Evolutionary conservation across 2,888 invertebrate species (phyloP).

Genomic region (Smittia sp.): DNA sequence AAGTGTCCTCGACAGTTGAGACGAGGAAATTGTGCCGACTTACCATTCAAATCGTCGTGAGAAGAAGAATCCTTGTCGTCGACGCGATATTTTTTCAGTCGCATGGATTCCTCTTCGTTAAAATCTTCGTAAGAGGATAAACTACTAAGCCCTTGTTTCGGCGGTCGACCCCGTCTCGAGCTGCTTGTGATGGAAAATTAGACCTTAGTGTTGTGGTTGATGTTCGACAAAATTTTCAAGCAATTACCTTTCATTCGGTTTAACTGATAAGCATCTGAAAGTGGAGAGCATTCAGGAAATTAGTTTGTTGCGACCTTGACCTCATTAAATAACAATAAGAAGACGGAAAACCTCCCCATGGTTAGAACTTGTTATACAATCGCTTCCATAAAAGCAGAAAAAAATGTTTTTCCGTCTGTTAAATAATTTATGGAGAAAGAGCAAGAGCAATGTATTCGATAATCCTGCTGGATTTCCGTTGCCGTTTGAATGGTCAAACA

Average conservation of each 20-base stretch:
- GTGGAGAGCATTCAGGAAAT: not conserved
- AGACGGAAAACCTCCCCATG: not conserved
- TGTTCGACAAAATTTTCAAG: not conserved
- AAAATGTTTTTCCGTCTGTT: not conserved
- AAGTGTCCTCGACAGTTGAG: not conserved
- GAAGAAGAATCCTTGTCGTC: constrained; percentile 31
- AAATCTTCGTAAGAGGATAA: constrained; percentile 25
- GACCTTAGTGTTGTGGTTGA: not conserved
- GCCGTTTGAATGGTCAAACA: constrained; percentile 4
- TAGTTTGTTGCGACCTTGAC: constrained; percentile 34
- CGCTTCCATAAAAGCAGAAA: too few relatives aligned
- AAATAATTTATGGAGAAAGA: not conserved
- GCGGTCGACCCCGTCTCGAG: constrained; percentile 36
- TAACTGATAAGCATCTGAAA: constrained; percentile 39
- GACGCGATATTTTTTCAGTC: constrained; percentile 36
- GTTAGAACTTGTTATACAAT: not conserved
- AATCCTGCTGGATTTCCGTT: constrained; percentile 31
- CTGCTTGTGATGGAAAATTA: not conserved
- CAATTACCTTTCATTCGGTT: constrained; percentile 39
- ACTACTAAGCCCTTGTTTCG: constrained; percentile 29
- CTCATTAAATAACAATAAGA: not conserved
- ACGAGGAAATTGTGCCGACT: not conserved
- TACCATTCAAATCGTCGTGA: constrained; percentile 36
- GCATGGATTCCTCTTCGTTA: constrained; percentile 23
- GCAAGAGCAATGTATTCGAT: not conserved